phyloP scores from a whole-genome alignment of 2,888 invertebrate species.

The Thera britannica region DNA sequence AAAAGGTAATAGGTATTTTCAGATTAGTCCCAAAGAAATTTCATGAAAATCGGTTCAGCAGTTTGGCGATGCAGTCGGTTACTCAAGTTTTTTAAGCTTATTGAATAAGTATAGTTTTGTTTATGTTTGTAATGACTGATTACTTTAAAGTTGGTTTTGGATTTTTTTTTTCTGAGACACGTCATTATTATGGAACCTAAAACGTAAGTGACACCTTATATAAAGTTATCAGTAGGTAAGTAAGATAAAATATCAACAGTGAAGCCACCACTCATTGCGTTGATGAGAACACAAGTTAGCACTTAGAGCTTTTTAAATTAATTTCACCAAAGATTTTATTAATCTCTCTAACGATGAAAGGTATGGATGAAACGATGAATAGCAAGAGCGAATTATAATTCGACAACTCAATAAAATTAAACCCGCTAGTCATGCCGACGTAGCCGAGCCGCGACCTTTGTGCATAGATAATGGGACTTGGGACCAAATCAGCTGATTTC shows the following conservation, averaged over 20 bases:
- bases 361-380: constrained; percentile 13
- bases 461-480: constrained; percentile 30
- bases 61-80: too few relatives aligned
- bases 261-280: constrained; percentile 2
- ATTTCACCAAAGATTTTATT: constrained; percentile 11
- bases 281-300: not conserved
- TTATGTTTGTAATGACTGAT: too few relatives aligned
- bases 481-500: constrained; percentile 41
- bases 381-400: constrained; percentile 26
- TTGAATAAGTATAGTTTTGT: too few relatives aligned
- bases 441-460: constrained; percentile 23
- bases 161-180: too few relatives aligned
- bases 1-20: too few relatives aligned
- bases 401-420: constrained; percentile 32
- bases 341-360: constrained; percentile 21
- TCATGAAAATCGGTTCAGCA: too few relatives aligned
- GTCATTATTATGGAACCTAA: too few relatives aligned
- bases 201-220: too few relatives aligned
- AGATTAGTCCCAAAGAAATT: too few relatives aligned
- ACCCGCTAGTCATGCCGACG: constrained; percentile 35
- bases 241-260: not conserved
- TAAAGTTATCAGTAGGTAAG: not conserved
- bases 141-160: too few relatives aligned
- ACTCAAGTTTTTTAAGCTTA: too few relatives aligned
- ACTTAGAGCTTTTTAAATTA: constrained; percentile 8